phyloP scores from a whole-genome alignment of 2,113 vertebrate genomes.

The Ia io region DNA sequence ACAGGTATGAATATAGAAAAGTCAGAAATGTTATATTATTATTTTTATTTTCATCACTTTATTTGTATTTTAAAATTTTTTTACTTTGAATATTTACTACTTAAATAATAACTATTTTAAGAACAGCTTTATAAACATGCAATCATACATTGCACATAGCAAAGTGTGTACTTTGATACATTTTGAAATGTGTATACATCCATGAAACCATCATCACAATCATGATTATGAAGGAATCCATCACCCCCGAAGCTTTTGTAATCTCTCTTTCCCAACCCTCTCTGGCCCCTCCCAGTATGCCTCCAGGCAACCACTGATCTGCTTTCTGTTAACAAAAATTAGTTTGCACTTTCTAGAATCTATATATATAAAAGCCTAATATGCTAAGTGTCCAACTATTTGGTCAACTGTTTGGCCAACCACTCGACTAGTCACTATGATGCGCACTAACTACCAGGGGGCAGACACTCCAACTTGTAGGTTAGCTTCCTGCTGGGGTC shows the following conservation, averaged over 20 bases:
- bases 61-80: not conserved
- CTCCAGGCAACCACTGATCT: not conserved
- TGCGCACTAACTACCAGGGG: too few relatives aligned
- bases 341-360: not conserved
- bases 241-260: not conserved
- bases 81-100: not conserved
- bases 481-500: too few relatives aligned
- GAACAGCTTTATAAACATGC: not conserved
- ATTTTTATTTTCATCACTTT: slow-evolving; percentile 27
- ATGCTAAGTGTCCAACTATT: too few relatives aligned
- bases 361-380: too few relatives aligned
- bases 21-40: not conserved
- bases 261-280: not conserved
- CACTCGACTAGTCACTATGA: too few relatives aligned
- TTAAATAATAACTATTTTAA: not conserved
- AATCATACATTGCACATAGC: not conserved
- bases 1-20: not conserved
- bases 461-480: too few relatives aligned
- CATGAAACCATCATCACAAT: not conserved
- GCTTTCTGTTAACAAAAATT: not conserved
- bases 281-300: not conserved
- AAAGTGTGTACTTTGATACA: not conserved
- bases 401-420: too few relatives aligned
- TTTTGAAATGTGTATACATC: not conserved
- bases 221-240: not conserved